Percentiles rank a stretch among this genome's conserved stretches.
Conservation (phyloP, 92 coral and sea anemone species). For the Anthopleura xanthogrammica region DNA sequence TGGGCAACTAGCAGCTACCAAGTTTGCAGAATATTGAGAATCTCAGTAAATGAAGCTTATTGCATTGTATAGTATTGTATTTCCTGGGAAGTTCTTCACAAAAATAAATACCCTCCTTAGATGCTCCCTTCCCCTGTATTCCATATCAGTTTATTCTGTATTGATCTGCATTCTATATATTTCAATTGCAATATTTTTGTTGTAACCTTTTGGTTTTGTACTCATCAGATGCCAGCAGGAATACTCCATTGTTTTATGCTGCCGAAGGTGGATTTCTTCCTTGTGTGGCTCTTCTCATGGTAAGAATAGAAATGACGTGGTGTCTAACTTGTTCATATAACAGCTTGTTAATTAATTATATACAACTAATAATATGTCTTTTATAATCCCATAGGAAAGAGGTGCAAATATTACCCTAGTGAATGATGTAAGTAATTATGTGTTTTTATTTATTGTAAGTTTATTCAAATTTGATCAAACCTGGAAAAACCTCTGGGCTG, state of each 20-base stretch:
- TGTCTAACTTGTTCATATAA: not conserved
- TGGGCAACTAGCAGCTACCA: too few species aligned
- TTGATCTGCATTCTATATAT: too few species aligned
- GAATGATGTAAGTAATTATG: slow-evolving; percentile 69
- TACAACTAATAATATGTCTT: not conserved
- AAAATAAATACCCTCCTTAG: too few species aligned
- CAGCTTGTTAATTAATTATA: not conserved
- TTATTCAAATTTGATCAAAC: not conserved
- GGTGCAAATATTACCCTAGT: slow-evolving; percentile 75
- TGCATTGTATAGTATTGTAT: too few species aligned
- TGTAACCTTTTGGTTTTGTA: not conserved
- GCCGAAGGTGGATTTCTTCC: slow-evolving; percentile 95
- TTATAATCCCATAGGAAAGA: slow-evolving; percentile 49
- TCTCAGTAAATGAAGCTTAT: too few species aligned
- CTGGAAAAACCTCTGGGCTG: too few species aligned
- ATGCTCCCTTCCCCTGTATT: not conserved
- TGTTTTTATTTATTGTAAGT: not conserved
- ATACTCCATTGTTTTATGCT: slow-evolving; percentile 89
- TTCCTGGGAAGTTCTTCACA: too few species aligned
- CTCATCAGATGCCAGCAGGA: slow-evolving; percentile 69
- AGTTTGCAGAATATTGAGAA: too few species aligned
- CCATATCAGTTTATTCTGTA: slow-evolving; percentile 29
- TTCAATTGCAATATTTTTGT: not conserved
- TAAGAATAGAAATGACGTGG: slow-evolving; percentile 8
- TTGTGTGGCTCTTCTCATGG: slow-evolving; percentile 98